Percentiles rank a stretch among this genome's conserved stretches.
phyloP scores from a whole-genome alignment of 2,797 vertebrate species.

The Carapus acus region DNA sequence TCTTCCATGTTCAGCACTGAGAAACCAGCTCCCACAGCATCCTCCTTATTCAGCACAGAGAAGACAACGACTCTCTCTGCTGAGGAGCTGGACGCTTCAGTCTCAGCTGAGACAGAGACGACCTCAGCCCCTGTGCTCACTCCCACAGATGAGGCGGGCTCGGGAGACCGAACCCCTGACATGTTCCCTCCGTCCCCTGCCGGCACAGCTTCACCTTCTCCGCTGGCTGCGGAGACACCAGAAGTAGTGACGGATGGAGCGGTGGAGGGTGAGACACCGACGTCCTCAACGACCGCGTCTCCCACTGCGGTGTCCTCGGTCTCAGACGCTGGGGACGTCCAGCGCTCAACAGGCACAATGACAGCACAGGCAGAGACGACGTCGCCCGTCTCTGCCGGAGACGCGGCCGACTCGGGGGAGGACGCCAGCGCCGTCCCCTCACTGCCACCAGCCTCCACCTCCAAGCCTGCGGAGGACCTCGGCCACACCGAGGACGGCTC shows the following conservation, averaged over 20 bases:
- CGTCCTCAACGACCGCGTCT: slow-evolving; percentile 1
- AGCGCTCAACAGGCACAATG: too few species aligned
- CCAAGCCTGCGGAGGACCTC: neutral
- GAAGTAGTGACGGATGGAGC: neutral
- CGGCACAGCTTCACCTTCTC: neutral
- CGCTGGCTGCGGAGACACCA: neutral
- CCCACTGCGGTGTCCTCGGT: neutral
- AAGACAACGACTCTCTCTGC: neutral
- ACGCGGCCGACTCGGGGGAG: too few species aligned
- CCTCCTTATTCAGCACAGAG: slow-evolving; percentile 2
- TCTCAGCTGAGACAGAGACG: too few species aligned
- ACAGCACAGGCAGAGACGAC: slow-evolving; percentile 8
- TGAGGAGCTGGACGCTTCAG: neutral
- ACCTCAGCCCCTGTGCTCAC: neutral
- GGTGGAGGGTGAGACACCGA: neutral
- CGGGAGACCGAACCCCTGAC: slow-evolving; percentile 9
- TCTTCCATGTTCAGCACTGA: slow-evolving; percentile 2
- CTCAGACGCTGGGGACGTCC: neutral
- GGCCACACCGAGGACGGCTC: slow-evolving; percentile 15
- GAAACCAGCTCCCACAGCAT: too few species aligned
- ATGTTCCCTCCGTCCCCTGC: neutral
- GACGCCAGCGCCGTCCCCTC: too few species aligned
- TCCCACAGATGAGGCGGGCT: slow-evolving; percentile 12
- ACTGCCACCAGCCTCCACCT: too few species aligned
- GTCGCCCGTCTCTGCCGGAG: too few species aligned